Conservation (phyloP, 2,797 vertebrate species). For the Gallinago nigripennis region DNA sequence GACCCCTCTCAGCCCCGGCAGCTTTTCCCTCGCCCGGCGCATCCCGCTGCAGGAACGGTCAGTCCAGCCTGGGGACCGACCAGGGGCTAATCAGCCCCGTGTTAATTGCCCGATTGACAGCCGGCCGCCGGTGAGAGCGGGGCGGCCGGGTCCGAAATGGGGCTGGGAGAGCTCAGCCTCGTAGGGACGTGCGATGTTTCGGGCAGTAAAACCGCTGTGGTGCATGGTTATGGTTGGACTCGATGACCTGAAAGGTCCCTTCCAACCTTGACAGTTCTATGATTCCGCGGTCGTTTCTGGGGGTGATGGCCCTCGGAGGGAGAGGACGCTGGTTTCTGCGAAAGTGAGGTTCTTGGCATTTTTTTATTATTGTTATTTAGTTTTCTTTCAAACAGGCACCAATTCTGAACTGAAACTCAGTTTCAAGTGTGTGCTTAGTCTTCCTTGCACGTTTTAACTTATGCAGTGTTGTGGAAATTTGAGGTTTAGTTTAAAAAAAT, state of each 20-base stretch:
- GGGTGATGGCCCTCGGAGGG: not conserved
- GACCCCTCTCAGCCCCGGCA: not conserved
- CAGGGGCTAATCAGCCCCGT: accelerated
- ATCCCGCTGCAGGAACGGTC: not conserved
- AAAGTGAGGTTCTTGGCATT: not conserved
- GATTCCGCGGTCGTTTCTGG: not conserved
- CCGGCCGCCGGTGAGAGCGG: not conserved
- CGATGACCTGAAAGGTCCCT: not conserved
- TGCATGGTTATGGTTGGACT: not conserved
- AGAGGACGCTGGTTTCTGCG: not conserved
- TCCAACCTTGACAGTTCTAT: not conserved
- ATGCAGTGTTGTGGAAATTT: not conserved
- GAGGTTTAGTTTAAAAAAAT: not conserved
- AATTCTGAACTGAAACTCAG: not conserved
- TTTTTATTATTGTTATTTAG: not conserved
- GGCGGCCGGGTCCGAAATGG: not conserved
- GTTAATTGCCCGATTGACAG: not conserved
- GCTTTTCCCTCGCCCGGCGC: not conserved
- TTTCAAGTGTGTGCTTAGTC: not conserved
- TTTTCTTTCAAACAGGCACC: not conserved
- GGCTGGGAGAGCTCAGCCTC: not conserved
- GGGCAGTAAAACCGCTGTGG: not conserved
- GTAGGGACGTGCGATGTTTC: not conserved
- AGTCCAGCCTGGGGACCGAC: not conserved
- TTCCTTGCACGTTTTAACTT: not conserved